Evolutionary conservation across 1,140 invertebrate species (phyloP), one percentile per base, ranked within the genome.

Genomic region (Gerris buenoi): DNA sequence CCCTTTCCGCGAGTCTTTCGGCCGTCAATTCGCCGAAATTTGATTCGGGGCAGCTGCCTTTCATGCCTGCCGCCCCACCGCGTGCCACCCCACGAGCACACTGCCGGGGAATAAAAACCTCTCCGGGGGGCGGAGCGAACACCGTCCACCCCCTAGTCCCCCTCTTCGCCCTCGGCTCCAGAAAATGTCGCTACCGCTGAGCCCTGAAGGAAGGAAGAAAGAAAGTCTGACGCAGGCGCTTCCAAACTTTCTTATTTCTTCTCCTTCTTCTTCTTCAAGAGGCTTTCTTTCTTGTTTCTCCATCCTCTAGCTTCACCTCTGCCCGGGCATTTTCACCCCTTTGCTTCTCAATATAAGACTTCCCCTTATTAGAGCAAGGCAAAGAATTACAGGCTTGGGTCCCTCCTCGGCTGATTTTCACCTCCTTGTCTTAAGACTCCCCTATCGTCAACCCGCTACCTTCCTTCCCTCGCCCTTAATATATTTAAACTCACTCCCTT

Each of bases 1-100:
- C 90, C 25, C 89, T 81, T 74, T 93, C 89, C n/a, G 89, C 88
- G 64, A 93, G 76, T 58, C 89, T 79, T 73, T 91, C 89, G 18
- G 89, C 88, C n/a, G 88, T 90, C 64, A 65, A 23, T 46, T 64
- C 75, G 64, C 75, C 75, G 56, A 74, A 60, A 46, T 46, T 90
- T 61, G 60, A 25, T 46, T 64, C 75, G 64, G 75, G 74, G 56
- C 74, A 60, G 73, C 27, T 75, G 46, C 68, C 62, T 74, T 15
- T 69, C 71, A 63, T 76, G 46, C 68, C 62, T 74, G 15, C 68
- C 71, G 62, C 76, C 68, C 23, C 77, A 70, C 58, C 75, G 75
- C 18, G 73, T 68, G 57, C 70, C 73, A 22, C 70, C 70, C 46
- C 26, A 28, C 64, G 62, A 60, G 68, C 68, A 67, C 68, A 70